Percentiles rank a stretch among this genome's conserved stretches.
phyloP scores from a whole-genome alignment of 1,140 invertebrate genomes.

The Spodoptera frugiperda region DNA sequence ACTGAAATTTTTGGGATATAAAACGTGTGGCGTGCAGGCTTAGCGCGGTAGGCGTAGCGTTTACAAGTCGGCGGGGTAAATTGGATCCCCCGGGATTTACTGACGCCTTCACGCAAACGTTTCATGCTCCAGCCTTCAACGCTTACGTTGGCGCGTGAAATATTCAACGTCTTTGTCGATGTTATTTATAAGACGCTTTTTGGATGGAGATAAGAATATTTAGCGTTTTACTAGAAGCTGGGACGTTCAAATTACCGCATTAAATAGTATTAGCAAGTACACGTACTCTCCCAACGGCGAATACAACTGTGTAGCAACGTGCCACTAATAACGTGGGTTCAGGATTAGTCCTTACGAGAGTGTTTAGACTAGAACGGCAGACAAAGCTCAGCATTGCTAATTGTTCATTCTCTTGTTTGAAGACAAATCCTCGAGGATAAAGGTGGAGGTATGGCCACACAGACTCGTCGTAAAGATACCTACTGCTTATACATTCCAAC shows the following conservation, averaged over 20 bases:
- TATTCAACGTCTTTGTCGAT: slow-evolving; percentile 71
- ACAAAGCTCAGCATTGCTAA: slow-evolving; percentile 24
- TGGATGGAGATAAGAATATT: slow-evolving; percentile 58
- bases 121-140: slow-evolving; percentile 53
- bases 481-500: background rate
- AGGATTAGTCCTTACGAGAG: background rate
- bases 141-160: slow-evolving; percentile 69
- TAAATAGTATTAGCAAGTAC: slow-evolving; percentile 1
- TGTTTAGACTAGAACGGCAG: slow-evolving; percentile 20
- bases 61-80: slow-evolving; percentile 70
- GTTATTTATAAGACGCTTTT: slow-evolving; percentile 57
- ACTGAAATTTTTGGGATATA: slow-evolving; percentile 63
- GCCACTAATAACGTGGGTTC: slow-evolving; percentile 4
- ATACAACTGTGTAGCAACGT: slow-evolving; percentile 19
- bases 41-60: slow-evolving; percentile 62
- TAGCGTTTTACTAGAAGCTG: slow-evolving; percentile 42
- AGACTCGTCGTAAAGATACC: no score
- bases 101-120: slow-evolving; percentile 65
- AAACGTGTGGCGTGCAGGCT: slow-evolving; percentile 64
- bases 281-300: background rate
- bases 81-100: slow-evolving; percentile 78
- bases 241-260: slow-evolving; percentile 20
- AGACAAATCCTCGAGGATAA: slow-evolving; percentile 26
- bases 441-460: background rate
- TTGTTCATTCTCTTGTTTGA: slow-evolving; percentile 22